phyloP scores from a whole-genome alignment of 2,113 vertebrate genomes.

The Alectura lathami region DNA sequence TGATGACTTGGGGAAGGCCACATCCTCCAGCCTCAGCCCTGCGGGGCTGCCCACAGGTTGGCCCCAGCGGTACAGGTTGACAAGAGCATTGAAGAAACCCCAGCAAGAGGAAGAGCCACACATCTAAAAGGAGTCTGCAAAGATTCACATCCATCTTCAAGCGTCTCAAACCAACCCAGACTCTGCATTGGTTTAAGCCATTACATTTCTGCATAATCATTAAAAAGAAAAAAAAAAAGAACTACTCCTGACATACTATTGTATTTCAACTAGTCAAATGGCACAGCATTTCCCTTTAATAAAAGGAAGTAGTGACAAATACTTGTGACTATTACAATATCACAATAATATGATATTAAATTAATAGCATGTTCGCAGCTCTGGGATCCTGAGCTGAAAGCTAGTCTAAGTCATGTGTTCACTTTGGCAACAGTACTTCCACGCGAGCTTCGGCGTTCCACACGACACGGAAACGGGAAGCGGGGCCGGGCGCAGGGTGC shows the following conservation, averaged over 20 bases:
- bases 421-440: constrained; percentile 70
- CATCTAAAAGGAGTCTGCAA: constrained; percentile 56
- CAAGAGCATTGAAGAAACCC: constrained; percentile 35
- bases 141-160: constrained; percentile 54
- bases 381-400: constrained; percentile 48
- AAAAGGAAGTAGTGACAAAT: constrained; percentile 75
- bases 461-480: neutral
- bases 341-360: constrained; percentile 75
- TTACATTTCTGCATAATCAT: constrained; percentile 38
- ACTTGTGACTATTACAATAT: constrained; percentile 71
- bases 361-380: constrained; percentile 71
- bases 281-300: constrained; percentile 73
- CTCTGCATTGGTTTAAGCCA: constrained; percentile 38
- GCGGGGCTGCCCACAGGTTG: neutral
- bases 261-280: constrained; percentile 58
- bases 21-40: neutral
- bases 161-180: constrained; percentile 28
- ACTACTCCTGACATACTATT: constrained; percentile 26
- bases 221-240: neutral
- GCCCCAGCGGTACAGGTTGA: neutral
- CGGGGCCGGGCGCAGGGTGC: neutral
- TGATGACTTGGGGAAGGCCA: neutral
- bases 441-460: constrained; percentile 13
- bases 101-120: constrained; percentile 40
- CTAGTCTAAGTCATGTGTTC: constrained; percentile 65